phyloP scores from a whole-genome alignment of 2,888 invertebrate genomes.

The Campaea margaritaria region DNA sequence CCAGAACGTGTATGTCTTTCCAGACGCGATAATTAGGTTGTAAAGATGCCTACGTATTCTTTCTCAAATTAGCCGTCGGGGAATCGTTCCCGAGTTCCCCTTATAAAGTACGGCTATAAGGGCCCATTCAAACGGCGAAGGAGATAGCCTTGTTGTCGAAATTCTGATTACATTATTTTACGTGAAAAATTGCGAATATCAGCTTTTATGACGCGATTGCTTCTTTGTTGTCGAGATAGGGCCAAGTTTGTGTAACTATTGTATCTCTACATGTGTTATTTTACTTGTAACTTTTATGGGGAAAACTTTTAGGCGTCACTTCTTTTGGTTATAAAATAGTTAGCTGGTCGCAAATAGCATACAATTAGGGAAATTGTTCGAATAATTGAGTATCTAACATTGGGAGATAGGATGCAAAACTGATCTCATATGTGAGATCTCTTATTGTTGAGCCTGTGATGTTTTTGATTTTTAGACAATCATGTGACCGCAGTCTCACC shows the following conservation, averaged over 20 bases:
- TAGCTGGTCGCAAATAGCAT: no score
- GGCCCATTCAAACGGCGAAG: conserved; percentile 37
- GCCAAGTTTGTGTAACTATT: conserved; percentile 6
- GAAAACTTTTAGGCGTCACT: background rate
- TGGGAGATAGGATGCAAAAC: no score
- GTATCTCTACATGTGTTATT: conserved; percentile 1
- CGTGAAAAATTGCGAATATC: conserved; percentile 36
- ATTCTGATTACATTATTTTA: conserved; percentile 40
- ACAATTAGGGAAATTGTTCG: no score
- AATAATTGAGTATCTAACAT: no score
- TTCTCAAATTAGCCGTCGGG: conserved; percentile 39
- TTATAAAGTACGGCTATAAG: conserved; percentile 40
- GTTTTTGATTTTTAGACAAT: no score
- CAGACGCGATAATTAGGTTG: conserved; percentile 40
- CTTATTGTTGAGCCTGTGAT: no score
- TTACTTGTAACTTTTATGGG: background rate
- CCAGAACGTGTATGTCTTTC: conserved; percentile 20
- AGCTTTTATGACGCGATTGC: conserved; percentile 23
- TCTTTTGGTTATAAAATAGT: no score
- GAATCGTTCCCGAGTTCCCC: conserved; percentile 40
- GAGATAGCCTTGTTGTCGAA: conserved; percentile 39
- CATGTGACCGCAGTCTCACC: no score
- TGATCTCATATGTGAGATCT: no score
- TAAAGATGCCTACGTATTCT: conserved; percentile 42
- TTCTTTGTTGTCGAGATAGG: conserved; percentile 15